Percentiles rank a stretch among this genome's conserved stretches.
Evolutionary conservation across 1,140 invertebrate species (phyloP).

Genomic region (Pseudomyrmex sp.): DNA sequence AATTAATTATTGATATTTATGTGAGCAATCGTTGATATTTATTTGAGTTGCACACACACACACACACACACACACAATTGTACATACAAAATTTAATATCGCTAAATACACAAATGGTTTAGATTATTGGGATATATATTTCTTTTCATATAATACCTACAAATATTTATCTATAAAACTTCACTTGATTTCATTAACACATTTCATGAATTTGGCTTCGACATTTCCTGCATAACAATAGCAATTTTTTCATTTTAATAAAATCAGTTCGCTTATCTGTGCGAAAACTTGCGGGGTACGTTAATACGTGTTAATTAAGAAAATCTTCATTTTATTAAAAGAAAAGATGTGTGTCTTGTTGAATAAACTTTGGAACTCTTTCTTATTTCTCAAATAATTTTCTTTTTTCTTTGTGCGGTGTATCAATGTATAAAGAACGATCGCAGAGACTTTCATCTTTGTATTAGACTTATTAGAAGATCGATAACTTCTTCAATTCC

Average conservation of each 20-base stretch:
- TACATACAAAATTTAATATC: not conserved
- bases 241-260: too few relatives aligned
- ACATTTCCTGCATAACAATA: too few relatives aligned
- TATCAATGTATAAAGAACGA: not conserved
- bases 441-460: not conserved
- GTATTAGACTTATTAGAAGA: slow-evolving; percentile 40
- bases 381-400: slow-evolving; percentile 15
- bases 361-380: slow-evolving; percentile 2
- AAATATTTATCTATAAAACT: too few relatives aligned
- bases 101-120: too few relatives aligned
- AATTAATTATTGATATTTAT: slow-evolving; percentile 6
- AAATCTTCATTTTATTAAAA: not conserved
- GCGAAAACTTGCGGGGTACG: too few relatives aligned
- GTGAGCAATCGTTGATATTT: not conserved
- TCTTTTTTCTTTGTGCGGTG: not conserved
- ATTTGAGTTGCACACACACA: not conserved
- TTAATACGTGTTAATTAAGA: not conserved
- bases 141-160: too few relatives aligned
- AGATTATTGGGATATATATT: too few relatives aligned
- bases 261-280: too few relatives aligned
- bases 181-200: too few relatives aligned
- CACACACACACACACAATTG: too few relatives aligned
- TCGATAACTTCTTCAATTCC: slow-evolving; percentile 23
- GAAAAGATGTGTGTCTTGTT: not conserved
- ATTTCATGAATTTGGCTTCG: too few relatives aligned